Conservation (phyloP, 2,888 invertebrate genomes). For the Ganaspis brasiliensis region DNA sequence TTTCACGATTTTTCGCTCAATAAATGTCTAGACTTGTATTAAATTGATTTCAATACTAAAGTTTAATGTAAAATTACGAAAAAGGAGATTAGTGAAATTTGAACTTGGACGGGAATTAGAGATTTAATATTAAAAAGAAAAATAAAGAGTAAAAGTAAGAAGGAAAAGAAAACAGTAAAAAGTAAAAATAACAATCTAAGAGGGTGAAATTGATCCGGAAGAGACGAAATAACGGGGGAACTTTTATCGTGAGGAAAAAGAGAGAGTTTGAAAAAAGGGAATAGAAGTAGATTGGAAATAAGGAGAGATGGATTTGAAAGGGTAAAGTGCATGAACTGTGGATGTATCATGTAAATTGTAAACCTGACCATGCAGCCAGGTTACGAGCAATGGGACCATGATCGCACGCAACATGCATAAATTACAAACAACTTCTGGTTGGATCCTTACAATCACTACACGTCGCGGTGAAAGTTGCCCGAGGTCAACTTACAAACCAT, state of each 20-base stretch:
- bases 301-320: constrained; percentile 54
- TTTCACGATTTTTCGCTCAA: too few species aligned
- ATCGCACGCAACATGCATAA: constrained; percentile 75
- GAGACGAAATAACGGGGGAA: too few species aligned
- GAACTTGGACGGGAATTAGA: too few species aligned
- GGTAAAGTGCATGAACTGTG: constrained; percentile 69
- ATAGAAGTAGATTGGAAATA: constrained; percentile 15
- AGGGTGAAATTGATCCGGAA: too few species aligned
- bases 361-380: constrained; percentile 72
- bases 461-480: constrained; percentile 75
- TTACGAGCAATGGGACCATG: constrained; percentile 68
- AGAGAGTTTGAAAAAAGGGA: neutral
- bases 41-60: too few species aligned
- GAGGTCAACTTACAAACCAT: constrained; percentile 71
- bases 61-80: too few species aligned
- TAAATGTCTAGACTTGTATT: too few species aligned
- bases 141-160: too few species aligned
- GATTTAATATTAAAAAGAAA: too few species aligned
- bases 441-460: constrained; percentile 52
- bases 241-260: neutral
- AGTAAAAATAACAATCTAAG: too few species aligned
- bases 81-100: too few species aligned
- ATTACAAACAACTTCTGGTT: constrained; percentile 68
- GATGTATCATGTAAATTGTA: constrained; percentile 63
- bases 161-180: too few species aligned